Percentiles rank a stretch among this genome's conserved stretches.
These are phyloP conservation scores for Tragopan temminckii DNA, from an alignment of 2,797 vertebrate species.

Conservation along the genomic window DNA sequence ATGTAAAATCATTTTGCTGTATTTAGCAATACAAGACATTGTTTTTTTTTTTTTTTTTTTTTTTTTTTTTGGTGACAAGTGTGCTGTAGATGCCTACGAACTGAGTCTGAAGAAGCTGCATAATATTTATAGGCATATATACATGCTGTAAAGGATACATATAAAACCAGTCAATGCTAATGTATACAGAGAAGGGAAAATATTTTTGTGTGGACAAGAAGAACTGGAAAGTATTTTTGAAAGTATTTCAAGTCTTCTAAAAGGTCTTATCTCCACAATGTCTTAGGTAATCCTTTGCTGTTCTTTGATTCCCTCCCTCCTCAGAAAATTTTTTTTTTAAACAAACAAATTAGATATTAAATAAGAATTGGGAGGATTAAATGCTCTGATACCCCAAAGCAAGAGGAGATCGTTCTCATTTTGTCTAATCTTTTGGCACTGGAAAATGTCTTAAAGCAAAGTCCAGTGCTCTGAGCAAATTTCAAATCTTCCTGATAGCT, in stretches of 20 bases:
- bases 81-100: not conserved
- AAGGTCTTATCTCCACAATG: not conserved
- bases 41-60: not conserved
- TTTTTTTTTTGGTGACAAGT: not conserved
- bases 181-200: not conserved
- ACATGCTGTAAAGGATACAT: not conserved
- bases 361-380: not conserved
- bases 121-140: not conserved
- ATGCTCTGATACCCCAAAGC: not conserved
- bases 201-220: not conserved
- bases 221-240: not conserved
- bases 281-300: not conserved
- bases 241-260: not conserved
- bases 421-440: not conserved
- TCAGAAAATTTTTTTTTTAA: not conserved
- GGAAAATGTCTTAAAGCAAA: not conserved
- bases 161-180: not conserved
- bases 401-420: not conserved
- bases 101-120: not conserved
- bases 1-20: not conserved
- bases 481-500: not conserved
- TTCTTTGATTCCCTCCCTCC: not conserved
- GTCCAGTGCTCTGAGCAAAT: not conserved
- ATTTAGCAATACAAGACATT: not conserved
- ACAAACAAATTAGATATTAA: not conserved